Evolutionary conservation across 2,888 invertebrate species (phyloP).

Genomic region (Ornithoptera priamus): DNA sequence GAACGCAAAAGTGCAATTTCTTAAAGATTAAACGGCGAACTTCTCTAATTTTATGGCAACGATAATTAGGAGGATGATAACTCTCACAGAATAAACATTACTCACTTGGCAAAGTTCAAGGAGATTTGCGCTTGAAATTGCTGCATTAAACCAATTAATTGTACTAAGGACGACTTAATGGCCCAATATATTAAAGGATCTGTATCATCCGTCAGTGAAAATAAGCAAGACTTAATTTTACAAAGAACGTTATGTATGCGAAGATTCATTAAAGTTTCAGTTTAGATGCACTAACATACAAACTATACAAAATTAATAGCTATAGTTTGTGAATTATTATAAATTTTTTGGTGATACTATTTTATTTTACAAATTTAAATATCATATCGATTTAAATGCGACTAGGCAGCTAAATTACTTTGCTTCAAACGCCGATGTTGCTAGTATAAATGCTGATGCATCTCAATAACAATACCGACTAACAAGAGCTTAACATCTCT

Average conservation of each 20-base stretch:
- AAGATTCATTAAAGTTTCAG: conserved; percentile 28
- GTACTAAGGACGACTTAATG: conserved; percentile 68
- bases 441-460: no score
- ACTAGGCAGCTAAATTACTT: no score
- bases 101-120: conserved; percentile 65
- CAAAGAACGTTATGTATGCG: conserved; percentile 24
- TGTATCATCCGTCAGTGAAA: conserved; percentile 47
- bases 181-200: conserved; percentile 62
- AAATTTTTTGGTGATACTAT: no score
- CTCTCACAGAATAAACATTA: conserved; percentile 73
- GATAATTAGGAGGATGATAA: conserved; percentile 70
- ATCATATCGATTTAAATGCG: no score
- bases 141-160: conserved; percentile 79
- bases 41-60: conserved; percentile 66
- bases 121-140: conserved; percentile 73
- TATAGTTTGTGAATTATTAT: no score
- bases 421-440: no score
- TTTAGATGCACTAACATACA: conserved; percentile 5
- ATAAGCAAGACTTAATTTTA: conserved; percentile 36
- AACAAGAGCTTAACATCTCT: no score
- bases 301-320: conserved; percentile 16
- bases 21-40: conserved; percentile 51
- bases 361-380: no score
- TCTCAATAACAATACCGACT: no score
- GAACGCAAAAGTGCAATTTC: conserved; percentile 56